phyloP scores from a whole-genome alignment of 2,888 invertebrate genomes.

The Protonemura montana region DNA sequence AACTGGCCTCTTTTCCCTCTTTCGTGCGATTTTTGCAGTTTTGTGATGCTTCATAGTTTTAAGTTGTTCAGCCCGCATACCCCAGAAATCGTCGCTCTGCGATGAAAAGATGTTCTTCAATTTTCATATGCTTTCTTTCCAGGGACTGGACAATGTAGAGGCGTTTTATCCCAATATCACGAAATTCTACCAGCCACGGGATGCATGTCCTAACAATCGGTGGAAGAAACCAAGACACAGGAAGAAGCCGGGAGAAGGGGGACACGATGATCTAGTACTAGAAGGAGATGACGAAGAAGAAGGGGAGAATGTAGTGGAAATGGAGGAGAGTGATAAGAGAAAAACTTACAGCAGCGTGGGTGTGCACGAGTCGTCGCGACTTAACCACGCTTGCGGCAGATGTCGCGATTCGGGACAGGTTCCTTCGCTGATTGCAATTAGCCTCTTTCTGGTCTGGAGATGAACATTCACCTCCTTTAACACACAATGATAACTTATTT shows the following conservation, averaged over 20 bases:
- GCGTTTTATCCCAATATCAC: slow-evolving; percentile 65
- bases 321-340: background rate
- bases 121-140: slow-evolving; percentile 41
- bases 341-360: slow-evolving; percentile 44
- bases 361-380: slow-evolving; percentile 47
- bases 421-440: slow-evolving; percentile 13
- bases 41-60: background rate
- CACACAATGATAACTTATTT: slow-evolving; percentile 43
- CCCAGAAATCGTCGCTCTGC: background rate
- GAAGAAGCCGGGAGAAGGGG: slow-evolving; percentile 48
- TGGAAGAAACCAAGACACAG: slow-evolving; percentile 47
- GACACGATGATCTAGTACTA: slow-evolving; percentile 20
- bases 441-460: slow-evolving; percentile 38
- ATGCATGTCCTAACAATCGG: slow-evolving; percentile 42
- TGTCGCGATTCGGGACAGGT: slow-evolving; percentile 12
- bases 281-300: slow-evolving; percentile 39
- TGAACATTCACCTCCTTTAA: slow-evolving; percentile 41
- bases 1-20: background rate
- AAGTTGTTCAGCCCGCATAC: too few relatives aligned
- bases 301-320: slow-evolving; percentile 39
- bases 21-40: background rate
- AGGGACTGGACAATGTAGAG: slow-evolving; percentile 63
- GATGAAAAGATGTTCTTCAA: background rate
- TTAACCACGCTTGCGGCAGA: slow-evolving; percentile 42
- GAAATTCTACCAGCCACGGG: slow-evolving; percentile 57